These are phyloP conservation scores for Yasuhikotakia modesta DNA, from an alignment of 2,797 vertebrate species.

Conservation along the genomic window DNA sequence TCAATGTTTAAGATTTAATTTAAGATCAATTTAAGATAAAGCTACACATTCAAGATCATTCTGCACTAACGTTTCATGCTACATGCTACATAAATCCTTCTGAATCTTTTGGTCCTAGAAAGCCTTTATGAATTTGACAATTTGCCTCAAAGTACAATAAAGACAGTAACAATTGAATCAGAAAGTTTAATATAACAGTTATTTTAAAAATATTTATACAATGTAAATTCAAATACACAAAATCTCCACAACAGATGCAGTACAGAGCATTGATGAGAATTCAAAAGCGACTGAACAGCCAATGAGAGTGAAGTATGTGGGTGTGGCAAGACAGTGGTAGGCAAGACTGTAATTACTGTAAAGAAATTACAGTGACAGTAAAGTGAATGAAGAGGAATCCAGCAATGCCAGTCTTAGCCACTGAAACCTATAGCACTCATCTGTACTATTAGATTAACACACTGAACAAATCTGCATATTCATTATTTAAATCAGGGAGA, in stretches of 20 bases:
- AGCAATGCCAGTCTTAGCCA: conserved; percentile 42
- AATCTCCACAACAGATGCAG: neutral
- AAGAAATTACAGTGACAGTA: neutral
- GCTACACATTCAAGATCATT: neutral
- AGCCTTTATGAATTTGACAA: neutral
- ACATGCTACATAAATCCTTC: too few species aligned
- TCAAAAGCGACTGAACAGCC: neutral
- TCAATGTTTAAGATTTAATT: too few species aligned
- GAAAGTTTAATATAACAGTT: neutral
- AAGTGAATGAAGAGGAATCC: conserved; percentile 1
- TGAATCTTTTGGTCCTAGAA: neutral
- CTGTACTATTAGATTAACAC: neutral
- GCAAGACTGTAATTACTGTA: conserved; percentile 21
- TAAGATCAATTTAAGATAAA: neutral
- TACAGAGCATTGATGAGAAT: conserved; percentile 1
- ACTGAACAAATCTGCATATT: conserved; percentile 6
- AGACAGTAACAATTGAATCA: neutral
- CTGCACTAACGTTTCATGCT: neutral
- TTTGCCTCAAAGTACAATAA: neutral
- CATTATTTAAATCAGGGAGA: conserved; percentile 11
- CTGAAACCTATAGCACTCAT: neutral
- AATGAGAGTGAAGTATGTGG: conserved; percentile 14
- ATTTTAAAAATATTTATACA: neutral
- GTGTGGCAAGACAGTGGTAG: neutral
- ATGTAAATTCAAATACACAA: neutral